Percentiles rank a stretch among this genome's conserved stretches.
Evolutionary conservation across 2,888 invertebrate genomes (phyloP).

Genomic region (Dynastes maya): DNA sequence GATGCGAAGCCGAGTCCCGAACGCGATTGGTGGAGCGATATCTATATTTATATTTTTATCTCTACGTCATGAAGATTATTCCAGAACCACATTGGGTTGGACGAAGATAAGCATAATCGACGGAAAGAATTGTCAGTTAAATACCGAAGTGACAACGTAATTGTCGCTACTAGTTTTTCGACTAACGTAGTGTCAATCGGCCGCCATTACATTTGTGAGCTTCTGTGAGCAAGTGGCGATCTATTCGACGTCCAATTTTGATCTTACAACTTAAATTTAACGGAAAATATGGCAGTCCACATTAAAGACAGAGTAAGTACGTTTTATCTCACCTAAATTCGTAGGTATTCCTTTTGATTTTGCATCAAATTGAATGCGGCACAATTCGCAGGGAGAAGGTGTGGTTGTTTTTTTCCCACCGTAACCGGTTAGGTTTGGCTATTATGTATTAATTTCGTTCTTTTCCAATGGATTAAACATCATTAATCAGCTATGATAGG

Average conservation of each 20-base stretch:
- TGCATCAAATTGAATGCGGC: not conserved
- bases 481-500: not conserved
- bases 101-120: not conserved
- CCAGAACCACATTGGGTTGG: not conserved
- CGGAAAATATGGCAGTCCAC: constrained; percentile 69
- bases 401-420: constrained; percentile 33
- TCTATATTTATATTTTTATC: not conserved
- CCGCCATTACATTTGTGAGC: constrained; percentile 18
- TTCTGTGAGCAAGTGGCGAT: not conserved
- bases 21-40: not conserved
- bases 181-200: not conserved
- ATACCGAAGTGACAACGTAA: constrained; percentile 42
- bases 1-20: not conserved
- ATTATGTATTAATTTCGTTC: not conserved
- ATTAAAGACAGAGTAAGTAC: constrained; percentile 70
- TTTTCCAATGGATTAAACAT: not conserved
- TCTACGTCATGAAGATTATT: constrained; percentile 2
- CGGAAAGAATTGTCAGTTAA: constrained; percentile 5
- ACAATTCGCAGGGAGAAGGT: constrained; percentile 26
- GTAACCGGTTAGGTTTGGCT: constrained; percentile 23
- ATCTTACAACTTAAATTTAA: not conserved
- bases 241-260: not conserved
- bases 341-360: not conserved
- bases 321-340: not conserved
- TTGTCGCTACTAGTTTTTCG: constrained; percentile 31